Evolutionary conservation across 1,140 invertebrate species (phyloP).

Genomic region (Drosophila subobscura): DNA sequence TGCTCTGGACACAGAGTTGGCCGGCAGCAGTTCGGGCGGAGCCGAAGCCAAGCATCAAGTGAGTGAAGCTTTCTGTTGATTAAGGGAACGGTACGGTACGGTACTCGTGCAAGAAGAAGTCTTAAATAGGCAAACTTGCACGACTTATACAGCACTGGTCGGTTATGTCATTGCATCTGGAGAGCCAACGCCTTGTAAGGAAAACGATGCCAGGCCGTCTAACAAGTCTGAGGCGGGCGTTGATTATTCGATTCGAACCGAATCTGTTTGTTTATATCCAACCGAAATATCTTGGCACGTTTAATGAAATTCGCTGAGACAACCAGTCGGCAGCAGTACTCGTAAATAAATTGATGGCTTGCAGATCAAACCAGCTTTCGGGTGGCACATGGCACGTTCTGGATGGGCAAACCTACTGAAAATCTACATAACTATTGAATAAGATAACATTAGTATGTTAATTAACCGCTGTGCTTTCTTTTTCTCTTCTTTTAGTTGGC

Average conservation of each 20-base stretch:
- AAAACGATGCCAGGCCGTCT: conserved; percentile 56
- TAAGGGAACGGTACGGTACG: not conserved
- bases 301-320: conserved; percentile 43
- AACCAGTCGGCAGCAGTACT: conserved; percentile 8
- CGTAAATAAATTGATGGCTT: no score
- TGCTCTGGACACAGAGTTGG: conserved; percentile 16
- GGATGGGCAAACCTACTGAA: conserved; percentile 17
- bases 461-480: conserved; percentile 40
- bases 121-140: no score
- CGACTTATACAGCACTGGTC: not conserved
- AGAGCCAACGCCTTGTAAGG: conserved; percentile 24
- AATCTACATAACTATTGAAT: not conserved
- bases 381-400: conserved; percentile 7
- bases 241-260: conserved; percentile 24
- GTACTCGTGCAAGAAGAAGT: no score
- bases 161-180: conserved; percentile 15
- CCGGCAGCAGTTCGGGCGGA: conserved; percentile 1
- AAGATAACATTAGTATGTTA: conserved; percentile 41
- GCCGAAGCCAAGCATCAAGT: conserved; percentile 43
- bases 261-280: conserved; percentile 34
- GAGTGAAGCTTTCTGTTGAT: conserved; percentile 1
- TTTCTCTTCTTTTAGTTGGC: conserved; percentile 33
- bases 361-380: conserved; percentile 39
- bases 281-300: conserved; percentile 35
- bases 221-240: conserved; percentile 36